phyloP scores from a whole-genome alignment of 2,113 vertebrate genomes.

The Triplophysa rosa region DNA sequence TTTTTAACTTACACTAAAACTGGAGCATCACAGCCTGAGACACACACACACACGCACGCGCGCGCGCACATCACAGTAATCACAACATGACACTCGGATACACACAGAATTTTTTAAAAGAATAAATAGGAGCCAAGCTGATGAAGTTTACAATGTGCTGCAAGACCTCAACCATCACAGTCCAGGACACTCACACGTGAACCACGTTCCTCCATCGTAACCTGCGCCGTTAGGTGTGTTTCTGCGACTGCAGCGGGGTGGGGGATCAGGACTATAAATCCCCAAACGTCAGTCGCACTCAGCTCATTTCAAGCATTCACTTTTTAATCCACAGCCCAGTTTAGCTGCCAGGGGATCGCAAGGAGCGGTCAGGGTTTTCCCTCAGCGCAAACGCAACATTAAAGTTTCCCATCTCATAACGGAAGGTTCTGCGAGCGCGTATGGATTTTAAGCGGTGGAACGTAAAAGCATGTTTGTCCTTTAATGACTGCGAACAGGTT shows the following conservation, averaged over 20 bases:
- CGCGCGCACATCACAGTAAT: background rate
- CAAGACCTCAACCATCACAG: background rate
- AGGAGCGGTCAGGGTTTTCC: slow-evolving; percentile 14
- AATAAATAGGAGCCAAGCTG: no score
- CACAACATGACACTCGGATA: background rate
- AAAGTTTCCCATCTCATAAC: slow-evolving; percentile 10
- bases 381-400: slow-evolving; percentile 23
- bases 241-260: slow-evolving; percentile 27
- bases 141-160: no score
- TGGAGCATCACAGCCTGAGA: background rate
- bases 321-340: slow-evolving; percentile 31
- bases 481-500: background rate
- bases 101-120: no score
- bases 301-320: slow-evolving; percentile 32
- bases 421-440: background rate
- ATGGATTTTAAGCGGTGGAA: background rate
- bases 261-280: slow-evolving; percentile 48
- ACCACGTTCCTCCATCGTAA: background rate
- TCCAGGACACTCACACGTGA: background rate
- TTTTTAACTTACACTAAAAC: slow-evolving; percentile 3
- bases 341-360: slow-evolving; percentile 16
- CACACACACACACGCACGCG: no score
- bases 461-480: slow-evolving; percentile 14
- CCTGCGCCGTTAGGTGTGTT: slow-evolving; percentile 44
- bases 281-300: slow-evolving; percentile 27